These are phyloP conservation scores for Sparus aurata DNA, from an alignment of 2,797 vertebrate genomes.

Conservation along the genomic window DNA sequence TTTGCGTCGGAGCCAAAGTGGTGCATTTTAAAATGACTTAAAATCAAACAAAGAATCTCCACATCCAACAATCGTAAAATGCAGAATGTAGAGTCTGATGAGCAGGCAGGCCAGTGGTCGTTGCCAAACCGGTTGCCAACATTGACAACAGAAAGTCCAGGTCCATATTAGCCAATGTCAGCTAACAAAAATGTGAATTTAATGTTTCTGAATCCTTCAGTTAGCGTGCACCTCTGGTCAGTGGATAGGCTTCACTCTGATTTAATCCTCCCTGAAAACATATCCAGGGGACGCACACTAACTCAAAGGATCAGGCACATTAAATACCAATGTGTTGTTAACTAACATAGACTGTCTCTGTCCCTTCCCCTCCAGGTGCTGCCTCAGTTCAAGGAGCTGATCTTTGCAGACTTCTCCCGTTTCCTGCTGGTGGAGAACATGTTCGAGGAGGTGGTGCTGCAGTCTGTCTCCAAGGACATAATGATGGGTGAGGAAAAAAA, in stretches of 20 bases:
- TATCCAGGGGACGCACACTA: not conserved
- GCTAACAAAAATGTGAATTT: not conserved
- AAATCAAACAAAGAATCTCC: too few relatives aligned
- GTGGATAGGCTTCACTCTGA: not conserved
- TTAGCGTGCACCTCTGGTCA: not conserved
- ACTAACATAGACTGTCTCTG: not conserved
- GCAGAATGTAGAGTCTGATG: too few relatives aligned
- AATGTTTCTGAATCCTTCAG: not conserved
- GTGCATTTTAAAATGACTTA: too few relatives aligned
- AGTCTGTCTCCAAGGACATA: conserved; percentile 96
- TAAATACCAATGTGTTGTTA: not conserved
- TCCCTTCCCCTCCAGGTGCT: conserved; percentile 85
- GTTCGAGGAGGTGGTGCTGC: conserved; percentile 96
- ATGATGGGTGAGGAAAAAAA: conserved; percentile 89
- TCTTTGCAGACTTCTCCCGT: conserved; percentile 95
- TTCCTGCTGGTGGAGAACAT: conserved; percentile 96
- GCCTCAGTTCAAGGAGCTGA: conserved; percentile 93
- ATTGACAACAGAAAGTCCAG: not conserved
- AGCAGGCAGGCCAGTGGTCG: too few relatives aligned
- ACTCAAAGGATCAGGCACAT: not conserved
- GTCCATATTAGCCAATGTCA: too few relatives aligned
- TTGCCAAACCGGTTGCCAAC: too few relatives aligned
- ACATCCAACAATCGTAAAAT: too few relatives aligned
- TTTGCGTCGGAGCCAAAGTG: too few relatives aligned
- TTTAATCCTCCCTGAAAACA: not conserved